Base-by-base conservation (phyloP, 2,888 invertebrate genomes). In the Dolomedes plantarius region DNA sequence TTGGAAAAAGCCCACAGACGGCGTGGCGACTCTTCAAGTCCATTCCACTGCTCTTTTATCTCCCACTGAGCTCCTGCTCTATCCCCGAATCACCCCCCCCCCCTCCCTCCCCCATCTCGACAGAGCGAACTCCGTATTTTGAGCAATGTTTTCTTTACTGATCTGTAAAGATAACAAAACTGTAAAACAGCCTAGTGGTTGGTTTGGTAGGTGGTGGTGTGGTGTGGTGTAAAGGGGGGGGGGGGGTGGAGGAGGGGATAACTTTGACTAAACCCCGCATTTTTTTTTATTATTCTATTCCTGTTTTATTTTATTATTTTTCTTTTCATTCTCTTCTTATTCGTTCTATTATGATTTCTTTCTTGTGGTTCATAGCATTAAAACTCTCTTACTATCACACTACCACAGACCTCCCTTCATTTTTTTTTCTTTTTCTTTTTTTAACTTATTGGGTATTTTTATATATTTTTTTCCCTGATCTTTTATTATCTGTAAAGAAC, bases 121-220 rank as follows among this genome's bases (percentile, higher is more conserved):
- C 29, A 75, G 68, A 69, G 73, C 74, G 71, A 71, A 62, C 41
- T 62, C 73, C 68, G 85, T 86, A 86, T 86, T 79, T 79, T 79
- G 78, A 79, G 85, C 77, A 39, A 75, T 86, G 85, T 86, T 86
- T 86, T 86, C 85, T 86, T 86, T 86, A 32, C 85, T 86, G 85
- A 86, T 86, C 85, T 86, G 85, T 68, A 86, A 86, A 86, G 85
- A 86, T 86, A 86, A 86, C 85, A 86, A 86, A 86, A 86, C 79
- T 78, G 85, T 86, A 86, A 86, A 86, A 86, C 85, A 86, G 85
- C 85, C n/a, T 79, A 68, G 77, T 83, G 82, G 82, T 76, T 76
- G 82, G 82, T 80, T 68, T 81, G 68, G 75, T 74, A 50, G 29
- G 71, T 71, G 83, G 67, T 85, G 72, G 72, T 77, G 65, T 71